Evolutionary conservation across 2,888 invertebrate genomes (phyloP), one percentile per base, ranked within the genome.

Genomic region (Xestia sexstrigata): DNA sequence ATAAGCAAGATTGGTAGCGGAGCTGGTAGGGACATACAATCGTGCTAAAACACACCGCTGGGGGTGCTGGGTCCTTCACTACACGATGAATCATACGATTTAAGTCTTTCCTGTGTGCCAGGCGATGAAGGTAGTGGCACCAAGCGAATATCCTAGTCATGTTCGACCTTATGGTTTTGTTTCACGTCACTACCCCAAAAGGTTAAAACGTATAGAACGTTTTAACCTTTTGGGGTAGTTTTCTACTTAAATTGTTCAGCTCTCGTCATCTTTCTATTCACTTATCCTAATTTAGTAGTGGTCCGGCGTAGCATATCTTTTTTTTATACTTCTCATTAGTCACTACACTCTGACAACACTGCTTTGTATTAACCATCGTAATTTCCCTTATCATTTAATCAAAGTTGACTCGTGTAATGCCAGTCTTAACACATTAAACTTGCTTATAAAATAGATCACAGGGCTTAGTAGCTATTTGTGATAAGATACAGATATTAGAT

Each of bases 401-500:
- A 78, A 15, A 42, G 75, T 42, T 55, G 49, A 82, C n/a, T 63
- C 45, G 2, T 58, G 47, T 62, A 60, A 70, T 70, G 0, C 58
- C 42, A 42, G 58, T 47, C 47, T 71, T 66, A 72, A 58, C 58
- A 55, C 23, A 73, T 45, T 76, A 70, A 76, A 65, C 52, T 52
- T 30, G 39, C 55, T 85, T 68, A 66, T 69, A 78, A 77, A 74
- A 74, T 76, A 78, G 75, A 71, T 78, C 47, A 66, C 13, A 69
- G 45, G 70, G 55, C 49, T 80, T 63, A 80, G 17, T 39, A 42
- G 47, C 23, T 55, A 60, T 47, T 82, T 65, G 17, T 5, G 82
- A 85, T 85, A 70, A 84, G 75, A 84, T 74, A 68, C 1, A 47
- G 15, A 2, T 74, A 84, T 84, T 62, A 60, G 39, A 68, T 75